phyloP scores from a whole-genome alignment of 2,113 vertebrate species.

The Nesogale talazaci region DNA sequence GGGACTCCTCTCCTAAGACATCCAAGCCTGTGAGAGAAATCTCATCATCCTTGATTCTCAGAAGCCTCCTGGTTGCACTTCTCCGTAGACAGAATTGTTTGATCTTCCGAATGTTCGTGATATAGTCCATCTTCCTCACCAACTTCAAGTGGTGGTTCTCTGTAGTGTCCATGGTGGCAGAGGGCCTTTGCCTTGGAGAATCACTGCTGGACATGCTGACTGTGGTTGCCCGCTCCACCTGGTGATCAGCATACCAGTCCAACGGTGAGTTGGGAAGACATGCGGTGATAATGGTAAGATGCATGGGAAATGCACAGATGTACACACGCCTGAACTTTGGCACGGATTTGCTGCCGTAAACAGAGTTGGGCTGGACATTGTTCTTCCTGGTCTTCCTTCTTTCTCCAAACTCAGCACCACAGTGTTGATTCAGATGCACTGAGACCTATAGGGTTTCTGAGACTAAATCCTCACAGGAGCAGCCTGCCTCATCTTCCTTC shows the following conservation, averaged over 20 bases:
- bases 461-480: too few relatives aligned
- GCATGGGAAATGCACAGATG: constrained; percentile 24
- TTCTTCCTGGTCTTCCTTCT: neutral
- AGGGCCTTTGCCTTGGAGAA: neutral
- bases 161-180: neutral
- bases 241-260: neutral
- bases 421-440: too few relatives aligned
- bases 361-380: neutral
- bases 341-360: neutral
- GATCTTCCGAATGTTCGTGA: neutral
- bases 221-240: neutral
- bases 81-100: neutral
- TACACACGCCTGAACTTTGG: neutral
- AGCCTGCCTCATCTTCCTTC: too few relatives aligned
- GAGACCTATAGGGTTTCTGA: too few relatives aligned
- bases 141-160: neutral
- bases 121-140: neutral
- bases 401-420: neutral
- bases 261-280: neutral
- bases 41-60: neutral
- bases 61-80: neutral
- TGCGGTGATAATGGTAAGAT: constrained; percentile 11
- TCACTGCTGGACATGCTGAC: neutral
- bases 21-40: neutral
- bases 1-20: neutral